phyloP scores from a whole-genome alignment of 2,888 invertebrate species.

The Apocheima hispidaria region DNA sequence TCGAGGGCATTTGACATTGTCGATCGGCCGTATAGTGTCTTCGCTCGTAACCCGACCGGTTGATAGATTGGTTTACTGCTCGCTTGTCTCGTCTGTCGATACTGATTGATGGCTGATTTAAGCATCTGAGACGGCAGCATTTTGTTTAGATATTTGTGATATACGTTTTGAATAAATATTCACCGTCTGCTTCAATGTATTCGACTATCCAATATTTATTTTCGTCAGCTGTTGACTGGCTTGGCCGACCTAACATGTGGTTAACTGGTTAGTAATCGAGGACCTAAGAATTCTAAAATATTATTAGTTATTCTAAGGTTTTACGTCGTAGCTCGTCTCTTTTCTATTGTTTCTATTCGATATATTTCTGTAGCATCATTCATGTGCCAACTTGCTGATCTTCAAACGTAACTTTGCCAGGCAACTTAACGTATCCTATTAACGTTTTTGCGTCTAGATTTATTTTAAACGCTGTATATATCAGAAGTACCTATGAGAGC shows the following conservation, averaged over 20 bases:
- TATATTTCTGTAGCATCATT: not conserved
- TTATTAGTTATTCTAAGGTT: no score
- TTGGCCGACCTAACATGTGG: not conserved
- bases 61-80: slow-evolving; percentile 49
- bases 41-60: slow-evolving; percentile 51
- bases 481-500: slow-evolving; percentile 12
- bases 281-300: not conserved
- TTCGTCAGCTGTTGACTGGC: not conserved
- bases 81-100: slow-evolving; percentile 39
- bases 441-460: slow-evolving; percentile 10
- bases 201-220: not conserved
- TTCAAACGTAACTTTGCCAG: not conserved
- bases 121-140: slow-evolving; percentile 41
- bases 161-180: not conserved
- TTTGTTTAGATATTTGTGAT: slow-evolving; percentile 14
- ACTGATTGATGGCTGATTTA: slow-evolving; percentile 51
- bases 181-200: not conserved
- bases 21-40: slow-evolving; percentile 48
- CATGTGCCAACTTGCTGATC: not conserved
- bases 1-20: slow-evolving; percentile 53
- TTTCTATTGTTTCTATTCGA: not conserved
- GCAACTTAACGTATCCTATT: not conserved
- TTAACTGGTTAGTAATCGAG: not conserved
- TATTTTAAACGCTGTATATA: slow-evolving; percentile 22
- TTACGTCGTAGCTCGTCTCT: not conserved